Evolutionary conservation across 2,888 invertebrate genomes (phyloP).

Genomic region (Scelioninae gen. 2): DNA sequence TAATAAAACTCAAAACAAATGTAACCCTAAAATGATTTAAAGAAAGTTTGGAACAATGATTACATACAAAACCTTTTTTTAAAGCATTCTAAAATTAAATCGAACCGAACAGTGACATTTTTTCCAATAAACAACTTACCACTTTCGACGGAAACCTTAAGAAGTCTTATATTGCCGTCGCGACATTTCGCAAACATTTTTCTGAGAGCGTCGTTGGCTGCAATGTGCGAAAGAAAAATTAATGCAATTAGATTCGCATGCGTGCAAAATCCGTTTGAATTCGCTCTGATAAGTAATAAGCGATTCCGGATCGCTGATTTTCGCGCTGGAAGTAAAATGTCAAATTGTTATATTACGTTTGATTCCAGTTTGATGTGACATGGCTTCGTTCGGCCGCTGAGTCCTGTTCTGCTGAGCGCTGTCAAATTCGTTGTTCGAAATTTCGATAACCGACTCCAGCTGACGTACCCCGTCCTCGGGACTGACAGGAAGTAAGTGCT

Average conservation of each 20-base stretch:
- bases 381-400: conserved; percentile 73
- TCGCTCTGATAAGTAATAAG: neutral
- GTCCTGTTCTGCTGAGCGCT: conserved; percentile 7
- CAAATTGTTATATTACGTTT: conserved; percentile 79
- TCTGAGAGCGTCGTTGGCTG: conserved; percentile 89
- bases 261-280: neutral
- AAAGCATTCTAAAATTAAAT: no score
- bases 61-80: no score
- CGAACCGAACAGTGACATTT: neutral
- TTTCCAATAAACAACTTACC: conserved; percentile 78
- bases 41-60: no score
- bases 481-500: conserved; percentile 16
- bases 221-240: conserved; percentile 67
- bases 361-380: conserved; percentile 95
- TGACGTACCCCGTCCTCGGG: conserved; percentile 19
- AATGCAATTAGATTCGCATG: neutral
- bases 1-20: no score
- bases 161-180: conserved; percentile 85
- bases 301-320: neutral
- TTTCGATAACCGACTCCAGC: neutral
- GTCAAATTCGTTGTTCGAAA: conserved; percentile 25
- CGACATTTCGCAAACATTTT: conserved; percentile 89
- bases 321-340: neutral
- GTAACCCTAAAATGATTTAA: no score
- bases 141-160: conserved; percentile 91